Evolutionary conservation across 2,888 invertebrate genomes (phyloP), one percentile per base, ranked within the genome.

Genomic region (Alviniconcha strummeri): DNA sequence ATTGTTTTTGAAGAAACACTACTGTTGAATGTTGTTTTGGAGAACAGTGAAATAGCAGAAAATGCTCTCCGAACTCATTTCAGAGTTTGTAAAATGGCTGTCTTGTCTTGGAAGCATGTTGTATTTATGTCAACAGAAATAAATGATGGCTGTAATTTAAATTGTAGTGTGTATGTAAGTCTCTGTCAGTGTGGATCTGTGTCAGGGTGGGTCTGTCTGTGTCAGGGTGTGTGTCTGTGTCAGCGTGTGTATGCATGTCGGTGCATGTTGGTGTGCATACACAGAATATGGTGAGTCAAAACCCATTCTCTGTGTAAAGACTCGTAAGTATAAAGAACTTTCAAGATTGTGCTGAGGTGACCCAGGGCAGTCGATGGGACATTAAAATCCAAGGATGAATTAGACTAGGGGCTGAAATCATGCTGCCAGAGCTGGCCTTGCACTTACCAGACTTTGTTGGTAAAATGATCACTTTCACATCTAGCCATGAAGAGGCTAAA

Each of bases 171-270:
- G 13, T 72, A 8, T 9, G 19, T 9, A 17, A 5, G 36, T 54
- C 9, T 54, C 19, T 72, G 72, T 72, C 4, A 36, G 72, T 52
- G 4, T 72, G 72, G 36, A 36, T 36, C 36, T 36, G 36, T 36
- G 36, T 36, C 36, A 36, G 1, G 36, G 36, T 36, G 36, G 36
- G 36, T 36, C 1, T 72, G 36, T 72, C 36, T 36, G 36, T 72
- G 19, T 72, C 7, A 36, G 72, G 19, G 72, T 72, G 72, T 72
- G 72, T 72, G 36, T 72, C 36, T 55, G 75, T 75, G n/a, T 75
- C 8, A 17, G 55, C 54, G 55, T 75, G n/a, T 56, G 76, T 56
- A 13, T 76, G 56, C n/a, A 6, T 76, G 76, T n/a, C 1, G 0
- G 76, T 19, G n/a, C 56, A 56, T 76, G n/a, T 76, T 19, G 55